These are phyloP conservation scores for Heterohyrax brucei DNA, from an alignment of 2,797 vertebrate species.

Conservation along the genomic window DNA sequence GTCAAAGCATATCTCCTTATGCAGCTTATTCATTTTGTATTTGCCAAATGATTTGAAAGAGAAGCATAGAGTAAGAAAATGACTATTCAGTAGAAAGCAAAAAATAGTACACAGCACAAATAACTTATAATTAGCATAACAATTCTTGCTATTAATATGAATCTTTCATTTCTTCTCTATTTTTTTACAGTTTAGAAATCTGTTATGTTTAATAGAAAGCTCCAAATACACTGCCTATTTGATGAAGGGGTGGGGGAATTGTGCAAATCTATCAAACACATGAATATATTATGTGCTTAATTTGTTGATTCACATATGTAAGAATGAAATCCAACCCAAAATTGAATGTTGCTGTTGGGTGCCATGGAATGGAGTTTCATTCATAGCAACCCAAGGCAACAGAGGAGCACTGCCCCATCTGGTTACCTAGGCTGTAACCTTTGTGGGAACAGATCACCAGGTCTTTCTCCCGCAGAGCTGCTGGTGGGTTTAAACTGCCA, in stretches of 20 bases:
- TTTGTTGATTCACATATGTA: slow-evolving; percentile 68
- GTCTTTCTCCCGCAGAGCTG: not conserved
- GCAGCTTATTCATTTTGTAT: slow-evolving; percentile 83
- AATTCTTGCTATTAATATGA: slow-evolving; percentile 85
- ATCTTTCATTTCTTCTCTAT: slow-evolving; percentile 80
- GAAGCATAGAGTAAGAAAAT: slow-evolving; percentile 84
- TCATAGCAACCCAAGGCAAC: not conserved
- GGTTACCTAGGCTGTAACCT: not conserved
- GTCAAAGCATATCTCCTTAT: slow-evolving; percentile 74
- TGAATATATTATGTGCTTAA: slow-evolving; percentile 71
- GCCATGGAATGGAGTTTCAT: not conserved
- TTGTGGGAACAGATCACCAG: not conserved
- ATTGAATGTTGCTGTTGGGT: not conserved
- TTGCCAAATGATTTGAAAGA: slow-evolving; percentile 83
- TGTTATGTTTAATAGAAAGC: slow-evolving; percentile 78
- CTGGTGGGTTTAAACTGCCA: not conserved
- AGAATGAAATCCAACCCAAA: slow-evolving; percentile 67
- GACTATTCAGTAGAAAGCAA: slow-evolving; percentile 85
- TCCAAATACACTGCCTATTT: slow-evolving; percentile 70
- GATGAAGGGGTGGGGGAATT: slow-evolving; percentile 42
- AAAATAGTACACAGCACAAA: slow-evolving; percentile 86
- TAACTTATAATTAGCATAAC: slow-evolving; percentile 85
- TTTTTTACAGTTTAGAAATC: slow-evolving; percentile 78
- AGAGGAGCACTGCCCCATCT: not conserved
- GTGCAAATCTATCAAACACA: slow-evolving; percentile 60